Percentiles rank a stretch among this genome's conserved stretches.
Conservation (phyloP, 2,113 vertebrate genomes). For the Steatornis caripensis region DNA sequence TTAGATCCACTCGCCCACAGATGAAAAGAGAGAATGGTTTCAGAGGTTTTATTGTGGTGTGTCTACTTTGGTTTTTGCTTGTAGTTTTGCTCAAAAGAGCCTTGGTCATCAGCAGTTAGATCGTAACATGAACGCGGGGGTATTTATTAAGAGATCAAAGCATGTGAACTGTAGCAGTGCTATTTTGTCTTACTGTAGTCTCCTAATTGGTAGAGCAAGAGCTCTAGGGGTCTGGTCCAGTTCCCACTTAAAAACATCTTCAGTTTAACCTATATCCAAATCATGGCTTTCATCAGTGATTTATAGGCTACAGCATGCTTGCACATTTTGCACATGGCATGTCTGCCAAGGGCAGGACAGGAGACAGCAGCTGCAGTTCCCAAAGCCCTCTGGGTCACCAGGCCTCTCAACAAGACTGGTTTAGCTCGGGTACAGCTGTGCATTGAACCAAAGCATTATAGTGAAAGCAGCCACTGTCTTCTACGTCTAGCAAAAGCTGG, state of each 20-base stretch:
- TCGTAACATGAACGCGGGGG: accelerated
- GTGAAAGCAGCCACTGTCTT: neutral
- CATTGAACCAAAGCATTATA: neutral
- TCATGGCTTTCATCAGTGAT: neutral
- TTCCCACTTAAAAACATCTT: neutral
- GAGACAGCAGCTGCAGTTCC: neutral
- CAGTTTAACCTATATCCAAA: neutral
- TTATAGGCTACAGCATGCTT: neutral
- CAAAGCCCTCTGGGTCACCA: neutral
- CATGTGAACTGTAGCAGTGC: neutral
- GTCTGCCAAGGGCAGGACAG: neutral
- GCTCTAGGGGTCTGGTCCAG: neutral
- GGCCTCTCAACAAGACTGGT: no score
- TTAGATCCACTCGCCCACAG: neutral
- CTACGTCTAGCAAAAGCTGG: accelerated
- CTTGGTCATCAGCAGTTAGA: neutral
- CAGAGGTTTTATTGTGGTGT: neutral
- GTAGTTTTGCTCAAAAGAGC: neutral
- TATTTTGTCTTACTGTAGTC: neutral
- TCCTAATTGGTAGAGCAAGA: neutral
- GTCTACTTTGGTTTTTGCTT: neutral
- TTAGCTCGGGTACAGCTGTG: no score
- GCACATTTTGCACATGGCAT: neutral
- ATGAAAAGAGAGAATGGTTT: neutral
- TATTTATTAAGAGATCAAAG: neutral